phyloP scores from a whole-genome alignment of 2,888 invertebrate species.

The Eupithecia tripunctaria region DNA sequence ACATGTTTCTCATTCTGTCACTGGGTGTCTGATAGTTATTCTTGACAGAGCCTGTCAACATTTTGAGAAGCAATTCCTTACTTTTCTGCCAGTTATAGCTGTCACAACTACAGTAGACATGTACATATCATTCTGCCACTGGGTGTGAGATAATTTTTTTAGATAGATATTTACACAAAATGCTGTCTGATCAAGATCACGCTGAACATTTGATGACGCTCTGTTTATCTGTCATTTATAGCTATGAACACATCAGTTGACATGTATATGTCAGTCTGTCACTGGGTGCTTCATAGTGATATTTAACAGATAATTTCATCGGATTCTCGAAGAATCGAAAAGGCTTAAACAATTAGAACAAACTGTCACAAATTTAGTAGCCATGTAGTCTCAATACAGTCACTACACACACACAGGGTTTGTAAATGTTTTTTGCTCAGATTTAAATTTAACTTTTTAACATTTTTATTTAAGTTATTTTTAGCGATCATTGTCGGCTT shows the following conservation, averaged over 20 bases:
- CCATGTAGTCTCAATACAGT: too few relatives aligned
- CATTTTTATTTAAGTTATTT: neutral
- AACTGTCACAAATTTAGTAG: neutral
- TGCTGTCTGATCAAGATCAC: neutral
- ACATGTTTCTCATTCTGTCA: constrained; percentile 51
- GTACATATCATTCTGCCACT: too few relatives aligned
- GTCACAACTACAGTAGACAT: too few relatives aligned
- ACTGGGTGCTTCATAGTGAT: constrained; percentile 39
- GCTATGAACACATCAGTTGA: constrained; percentile 39
- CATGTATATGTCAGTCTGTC: constrained; percentile 35
- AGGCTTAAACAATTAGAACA: neutral
- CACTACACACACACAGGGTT: neutral
- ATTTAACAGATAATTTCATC: neutral
- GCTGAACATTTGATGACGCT: neutral
- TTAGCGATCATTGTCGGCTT: neutral
- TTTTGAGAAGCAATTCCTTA: too few relatives aligned
- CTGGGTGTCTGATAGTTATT: constrained; percentile 52
- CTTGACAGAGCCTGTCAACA: too few relatives aligned
- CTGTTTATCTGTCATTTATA: constrained; percentile 15
- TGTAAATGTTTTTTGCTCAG: too few relatives aligned
- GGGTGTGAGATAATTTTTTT: too few relatives aligned
- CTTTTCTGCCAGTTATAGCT: too few relatives aligned
- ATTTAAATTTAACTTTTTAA: neutral
- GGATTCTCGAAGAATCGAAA: neutral
- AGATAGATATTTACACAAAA: too few relatives aligned